Evolutionary conservation across 1,140 invertebrate genomes (phyloP).

Genomic region (Muscidifurax raptorellus): DNA sequence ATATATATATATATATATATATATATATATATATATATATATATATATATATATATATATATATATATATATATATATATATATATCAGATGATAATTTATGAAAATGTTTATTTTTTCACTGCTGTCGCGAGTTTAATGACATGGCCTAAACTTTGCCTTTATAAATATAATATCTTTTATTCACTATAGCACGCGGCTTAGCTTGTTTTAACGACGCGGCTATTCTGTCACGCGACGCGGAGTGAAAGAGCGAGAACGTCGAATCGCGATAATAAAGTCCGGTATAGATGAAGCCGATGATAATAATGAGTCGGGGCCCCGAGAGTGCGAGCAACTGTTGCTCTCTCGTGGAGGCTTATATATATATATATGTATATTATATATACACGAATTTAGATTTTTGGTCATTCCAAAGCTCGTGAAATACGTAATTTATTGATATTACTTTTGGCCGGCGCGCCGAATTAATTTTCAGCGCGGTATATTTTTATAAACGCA

Average conservation of each 20-base stretch:
- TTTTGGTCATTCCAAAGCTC: neutral
- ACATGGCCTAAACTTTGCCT: neutral
- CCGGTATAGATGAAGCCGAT: constrained; percentile 22
- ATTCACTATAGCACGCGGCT: neutral
- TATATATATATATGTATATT: no score
- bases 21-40: no score
- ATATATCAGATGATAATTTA: no score
- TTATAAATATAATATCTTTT: neutral
- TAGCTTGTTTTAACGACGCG: neutral
- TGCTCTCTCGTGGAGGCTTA: no score
- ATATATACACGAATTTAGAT: neutral
- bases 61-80: no score
- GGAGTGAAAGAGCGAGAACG: neutral
- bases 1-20: no score
- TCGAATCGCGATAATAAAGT: constrained; percentile 37
- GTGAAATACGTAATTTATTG: constrained; percentile 5
- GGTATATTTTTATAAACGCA: neutral
- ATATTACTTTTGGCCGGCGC: neutral
- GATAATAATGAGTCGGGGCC: constrained; percentile 21
- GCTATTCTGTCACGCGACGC: constrained; percentile 26
- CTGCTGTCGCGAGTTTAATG: neutral
- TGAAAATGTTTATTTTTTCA: no score
- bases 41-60: no score
- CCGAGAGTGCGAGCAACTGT: neutral
- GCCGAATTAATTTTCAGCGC: neutral